These are phyloP conservation scores for Oikopleura vanhoeffeni DNA, from an alignment of 23 tunicate species.

Conservation along the genomic window DNA sequence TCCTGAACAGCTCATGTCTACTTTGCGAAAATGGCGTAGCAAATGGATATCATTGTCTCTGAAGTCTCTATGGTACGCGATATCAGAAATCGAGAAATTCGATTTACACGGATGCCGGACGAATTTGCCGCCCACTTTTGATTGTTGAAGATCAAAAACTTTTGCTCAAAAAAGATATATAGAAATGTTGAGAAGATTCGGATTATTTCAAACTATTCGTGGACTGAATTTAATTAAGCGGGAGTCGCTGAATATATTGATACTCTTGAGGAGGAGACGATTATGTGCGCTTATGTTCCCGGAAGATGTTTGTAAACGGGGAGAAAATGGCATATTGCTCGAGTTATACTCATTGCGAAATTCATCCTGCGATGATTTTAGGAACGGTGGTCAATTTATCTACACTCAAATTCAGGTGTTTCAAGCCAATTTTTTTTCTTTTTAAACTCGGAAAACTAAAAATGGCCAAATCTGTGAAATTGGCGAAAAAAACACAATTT, in stretches of 20 bases:
- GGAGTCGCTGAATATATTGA: slow-evolving; percentile 99
- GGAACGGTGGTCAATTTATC: no score
- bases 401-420: no score
- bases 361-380: slow-evolving; percentile 97
- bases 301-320: slow-evolving; percentile 77
- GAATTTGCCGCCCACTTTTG: slow-evolving; percentile 85
- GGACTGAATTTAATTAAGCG: slow-evolving; percentile 85
- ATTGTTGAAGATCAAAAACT: slow-evolving; percentile 90
- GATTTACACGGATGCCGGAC: slow-evolving; percentile 98
- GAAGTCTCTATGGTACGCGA: slow-evolving; percentile 99
- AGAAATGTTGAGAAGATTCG: slow-evolving; percentile 54
- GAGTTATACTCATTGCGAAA: slow-evolving; percentile 93
- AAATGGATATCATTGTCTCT: slow-evolving; percentile 97
- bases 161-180: slow-evolving; percentile 71
- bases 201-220: slow-evolving; percentile 70
- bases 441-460: no score
- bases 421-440: no score
- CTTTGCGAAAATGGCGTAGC: slow-evolving; percentile 73
- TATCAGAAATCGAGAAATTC: slow-evolving; percentile 84
- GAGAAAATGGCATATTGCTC: slow-evolving; percentile 78
- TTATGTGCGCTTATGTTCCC: slow-evolving; percentile 98
- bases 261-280: slow-evolving; percentile 95
- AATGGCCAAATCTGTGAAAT: no score
- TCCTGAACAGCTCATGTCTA: slow-evolving; percentile 92
- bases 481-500: no score